phyloP scores from a whole-genome alignment of 2,888 invertebrate species.

The Stenchaetothrips biformis region DNA sequence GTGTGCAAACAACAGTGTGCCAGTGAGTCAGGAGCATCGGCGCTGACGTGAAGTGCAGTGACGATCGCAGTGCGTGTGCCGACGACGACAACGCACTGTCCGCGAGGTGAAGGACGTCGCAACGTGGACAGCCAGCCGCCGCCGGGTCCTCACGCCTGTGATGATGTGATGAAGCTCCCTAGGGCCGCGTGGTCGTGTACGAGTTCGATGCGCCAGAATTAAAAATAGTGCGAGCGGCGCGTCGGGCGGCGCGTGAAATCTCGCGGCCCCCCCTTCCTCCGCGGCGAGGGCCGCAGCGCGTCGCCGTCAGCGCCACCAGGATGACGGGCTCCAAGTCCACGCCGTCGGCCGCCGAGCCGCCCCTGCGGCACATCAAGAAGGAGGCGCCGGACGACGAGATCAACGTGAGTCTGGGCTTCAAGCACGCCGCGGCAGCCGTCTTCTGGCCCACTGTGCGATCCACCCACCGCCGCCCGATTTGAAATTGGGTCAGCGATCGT shows the following conservation, averaged over 20 bases:
- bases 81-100: no score
- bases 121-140: not conserved
- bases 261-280: no score
- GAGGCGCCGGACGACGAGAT: constrained; percentile 9
- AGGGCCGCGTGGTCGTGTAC: not conserved
- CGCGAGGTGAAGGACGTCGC: no score
- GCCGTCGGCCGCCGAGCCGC: not conserved
- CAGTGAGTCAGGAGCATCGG: no score
- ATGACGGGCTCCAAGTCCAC: not conserved
- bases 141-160: not conserved
- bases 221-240: constrained; percentile 2
- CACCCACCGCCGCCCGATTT: no score
- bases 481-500: no score
- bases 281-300: no score
- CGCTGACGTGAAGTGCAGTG: not conserved
- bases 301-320: no score
- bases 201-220: not conserved
- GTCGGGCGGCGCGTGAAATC: not conserved
- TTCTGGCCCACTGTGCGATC: no score
- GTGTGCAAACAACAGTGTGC: no score
- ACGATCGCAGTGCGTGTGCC: not conserved
- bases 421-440: no score
- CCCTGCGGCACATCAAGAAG: constrained; percentile 17
- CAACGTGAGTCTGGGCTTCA: not conserved
- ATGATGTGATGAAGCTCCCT: not conserved